Base-by-base conservation (phyloP, 2,888 invertebrate genomes). In the Chrysolina americana region DNA sequence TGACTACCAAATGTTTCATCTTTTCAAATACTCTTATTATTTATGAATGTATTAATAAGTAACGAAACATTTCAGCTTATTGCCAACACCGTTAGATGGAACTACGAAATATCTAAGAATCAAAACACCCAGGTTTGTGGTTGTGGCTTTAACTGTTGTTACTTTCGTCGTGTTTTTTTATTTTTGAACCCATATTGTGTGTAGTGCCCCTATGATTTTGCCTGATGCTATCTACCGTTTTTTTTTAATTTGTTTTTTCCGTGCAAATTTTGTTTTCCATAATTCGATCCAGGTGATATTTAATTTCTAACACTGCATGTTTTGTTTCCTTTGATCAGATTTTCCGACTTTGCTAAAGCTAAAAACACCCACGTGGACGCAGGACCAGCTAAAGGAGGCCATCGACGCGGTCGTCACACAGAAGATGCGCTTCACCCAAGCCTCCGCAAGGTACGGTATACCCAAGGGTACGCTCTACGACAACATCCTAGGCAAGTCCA, bases 401-500 rank as follows among this genome's bases (percentile, higher is more conserved):
- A 93, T 94, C 78, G 92, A 93, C 82, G 94, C 94, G 0, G 94
- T 94, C 65, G 92, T 94, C 81, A 92, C 92, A 4, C 94, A 94
- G 87, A 91, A 91, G 86, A 93, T 94, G 93, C 91, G 94, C 75
- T 94, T 94, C 88, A 94, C 94, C 6, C 93, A 94, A 87, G 94
- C 94, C 0, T 92, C 94, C 15, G 89, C 92, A 19, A 90, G 91
- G 82, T 94, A 91, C 88, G 92, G 92, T 75, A 94, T 94, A 85
- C 94, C 94, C 0, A 94, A 94, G 86, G 94, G 94, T 70, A 94
- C 94, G 0, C 89, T 94, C 47, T 94, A 94, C 88, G 94, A 94
- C 88, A 94, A 94, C 85, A 94, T 94, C 81, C 88, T 94, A 78
- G 94, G 94, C 5, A 94, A 94, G 88, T 92, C 93, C 10, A 94